Evolutionary conservation across 2,888 invertebrate genomes (phyloP).

Genomic region (Ceramica pisi): DNA sequence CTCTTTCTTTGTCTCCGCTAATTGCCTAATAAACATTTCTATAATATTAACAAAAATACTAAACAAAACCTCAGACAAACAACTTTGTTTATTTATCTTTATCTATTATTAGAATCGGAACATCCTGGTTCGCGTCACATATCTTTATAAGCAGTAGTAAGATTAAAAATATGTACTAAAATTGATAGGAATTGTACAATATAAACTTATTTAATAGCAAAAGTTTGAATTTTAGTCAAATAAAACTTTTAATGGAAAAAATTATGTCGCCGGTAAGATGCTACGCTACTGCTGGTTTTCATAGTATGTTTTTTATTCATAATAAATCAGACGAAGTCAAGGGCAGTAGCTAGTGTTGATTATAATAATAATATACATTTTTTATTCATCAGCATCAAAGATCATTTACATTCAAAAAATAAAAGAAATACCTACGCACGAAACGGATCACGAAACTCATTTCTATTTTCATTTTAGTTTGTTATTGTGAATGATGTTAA

Average conservation of each 20-base stretch:
- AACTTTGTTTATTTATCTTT: constrained; percentile 13
- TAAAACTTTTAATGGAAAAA: neutral
- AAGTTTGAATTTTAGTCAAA: neutral
- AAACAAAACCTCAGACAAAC: neutral
- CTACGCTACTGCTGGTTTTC: too few relatives aligned
- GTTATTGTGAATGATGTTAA: constrained; percentile 1
- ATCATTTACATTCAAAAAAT: neutral
- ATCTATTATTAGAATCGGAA: constrained; percentile 1
- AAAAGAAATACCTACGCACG: neutral
- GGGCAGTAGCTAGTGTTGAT: neutral
- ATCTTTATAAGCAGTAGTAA: neutral
- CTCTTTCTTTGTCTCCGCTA: neutral
- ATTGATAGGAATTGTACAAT: neutral
- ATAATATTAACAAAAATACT: neutral
- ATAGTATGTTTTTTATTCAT: too few relatives aligned
- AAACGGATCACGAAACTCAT: neutral
- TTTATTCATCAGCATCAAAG: neutral
- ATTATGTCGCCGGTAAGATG: too few relatives aligned
- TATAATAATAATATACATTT: too few relatives aligned
- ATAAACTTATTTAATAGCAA: neutral
- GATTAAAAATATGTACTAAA: neutral
- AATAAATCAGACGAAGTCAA: too few relatives aligned
- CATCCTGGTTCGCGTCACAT: constrained; percentile 1
- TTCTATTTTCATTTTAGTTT: constrained; percentile 12
- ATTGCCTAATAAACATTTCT: neutral